Evolutionary conservation across 2,797 vertebrate genomes (phyloP), one percentile per base, ranked within the genome.

Genomic region (Pampus argenteus): DNA sequence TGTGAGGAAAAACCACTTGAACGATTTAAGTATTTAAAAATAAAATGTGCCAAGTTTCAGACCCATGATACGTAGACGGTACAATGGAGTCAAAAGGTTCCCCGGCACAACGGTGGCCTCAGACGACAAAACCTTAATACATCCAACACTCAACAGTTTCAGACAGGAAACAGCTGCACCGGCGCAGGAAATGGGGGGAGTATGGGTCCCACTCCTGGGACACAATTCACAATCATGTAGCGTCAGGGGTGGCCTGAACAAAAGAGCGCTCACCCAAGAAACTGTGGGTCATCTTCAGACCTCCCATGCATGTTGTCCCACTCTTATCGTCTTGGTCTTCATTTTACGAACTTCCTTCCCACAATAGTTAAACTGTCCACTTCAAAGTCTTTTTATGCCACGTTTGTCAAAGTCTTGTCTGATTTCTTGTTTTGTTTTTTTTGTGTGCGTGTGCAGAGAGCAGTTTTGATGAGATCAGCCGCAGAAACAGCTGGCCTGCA

Each of bases 161-260:
- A 93, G 91, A 93, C 88, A 95, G 94, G 94, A 95, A 95, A 87
- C 94, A 95, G 94, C 93, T 95, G 94, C 90, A 86, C 81, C 68
- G 82, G 79, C 80, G 82, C 74, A 94, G 94, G 94, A 95, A 94
- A 80, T 66, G 71, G 84, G 83, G 89, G 83, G n/a, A n/a, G 64
- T 86, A 82, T 51, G 71, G 82, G 83, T 90, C 84, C 75, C 58
- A 76, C 84, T 89, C 71, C 86, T 86, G 86, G 89, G 90, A 93
- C 88, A 92, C 88, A 88, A 92, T 87, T 88, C 90, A 89, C 88
- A 91, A 91, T 92, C 87, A 86, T 72, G 55, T 86, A 75, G 71
- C 66, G 54, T 81, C 85, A 86, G 70, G 68, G 89, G 85, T 80
- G 66, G 79, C 78, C 73, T 49, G 70, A 91, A 92, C 91, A 92